Percentiles rank a stretch among this genome's conserved stretches.
phyloP scores from a whole-genome alignment of 92 coral and sea anemone species.

The Paragorgia papillata region DNA sequence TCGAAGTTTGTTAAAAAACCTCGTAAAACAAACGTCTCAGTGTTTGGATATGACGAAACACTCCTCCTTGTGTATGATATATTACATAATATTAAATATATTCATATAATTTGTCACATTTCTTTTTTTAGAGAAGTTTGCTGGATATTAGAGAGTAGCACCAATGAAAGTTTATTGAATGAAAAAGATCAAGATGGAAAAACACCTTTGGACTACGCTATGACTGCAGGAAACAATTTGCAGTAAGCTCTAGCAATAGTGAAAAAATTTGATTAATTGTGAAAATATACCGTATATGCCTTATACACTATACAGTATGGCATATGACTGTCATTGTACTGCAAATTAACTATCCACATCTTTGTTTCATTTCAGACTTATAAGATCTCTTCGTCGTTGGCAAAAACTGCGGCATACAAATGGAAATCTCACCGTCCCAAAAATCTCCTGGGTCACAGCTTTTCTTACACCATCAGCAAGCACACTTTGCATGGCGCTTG shows the following conservation, averaged over 20 bases:
- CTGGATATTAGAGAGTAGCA: conserved; percentile 81
- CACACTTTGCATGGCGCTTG: conserved; percentile 19
- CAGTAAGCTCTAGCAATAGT: conserved; percentile 54
- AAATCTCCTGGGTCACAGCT: not conserved
- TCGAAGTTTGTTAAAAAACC: no score
- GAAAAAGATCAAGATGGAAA: conserved; percentile 71
- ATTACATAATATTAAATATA: no score
- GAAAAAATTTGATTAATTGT: no score
- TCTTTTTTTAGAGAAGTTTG: conserved; percentile 72
- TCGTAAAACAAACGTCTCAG: no score
- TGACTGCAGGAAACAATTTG: conserved; percentile 57
- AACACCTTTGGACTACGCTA: conserved; percentile 85
- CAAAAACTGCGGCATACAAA: conserved; percentile 1
- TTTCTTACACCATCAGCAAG: conserved; percentile 23
- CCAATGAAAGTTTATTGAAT: conserved; percentile 62
- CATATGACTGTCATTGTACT: no score
- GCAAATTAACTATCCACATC: no score
- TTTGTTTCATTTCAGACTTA: conserved; percentile 3
- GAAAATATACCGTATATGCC: no score
- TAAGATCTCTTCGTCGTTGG: conserved; percentile 15
- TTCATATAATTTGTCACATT: no score
- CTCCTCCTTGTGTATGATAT: no score
- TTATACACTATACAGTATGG: no score
- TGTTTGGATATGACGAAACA: no score
- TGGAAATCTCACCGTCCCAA: conserved; percentile 15